Evolutionary conservation across 2,888 invertebrate genomes (phyloP), one percentile per base, ranked within the genome.

Genomic region (Athalia circularis): DNA sequence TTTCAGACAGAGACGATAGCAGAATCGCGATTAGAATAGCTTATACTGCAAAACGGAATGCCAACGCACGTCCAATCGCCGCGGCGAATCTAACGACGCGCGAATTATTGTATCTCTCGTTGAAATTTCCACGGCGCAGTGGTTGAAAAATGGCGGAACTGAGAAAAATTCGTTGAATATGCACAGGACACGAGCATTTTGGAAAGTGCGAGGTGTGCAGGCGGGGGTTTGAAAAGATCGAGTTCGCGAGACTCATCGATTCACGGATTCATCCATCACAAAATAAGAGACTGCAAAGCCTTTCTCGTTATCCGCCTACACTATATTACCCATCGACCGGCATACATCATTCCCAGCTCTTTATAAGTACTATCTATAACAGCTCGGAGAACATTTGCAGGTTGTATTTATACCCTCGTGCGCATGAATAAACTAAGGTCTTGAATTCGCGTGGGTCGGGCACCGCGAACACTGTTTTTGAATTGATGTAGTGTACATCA

Each of bases 241-340:
- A 54, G n/a, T 54, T 54, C 4, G 54, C 29, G 29, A 29, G 29
- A 29, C 29, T 67, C 6, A 43, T 50, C 29, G 70, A 29, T 57
- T 45, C 43, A 15, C 13, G 57, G 72, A 68, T 47, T 57, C 72
- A 59, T 72, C 72, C 15, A 72, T 72, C 72, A 72, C 29, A 11
- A 13, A 11, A 13, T 13, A 29, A 15, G 59, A 43, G 5, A 72
- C 57, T 57, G 72, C 8, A 72, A 57, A 72, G 52, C 86, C 87
- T 88, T 89, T 88, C 88, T 89, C 88, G 88, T 89, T 89, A 89
- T 86, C 89, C 89, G 88, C 88, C 88, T 86, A 89, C 88, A 88
- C 88, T 89, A 89, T 88, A 88, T 89, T 88, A 88, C 86, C 87
- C 85, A 89, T 88, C 85, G 88, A 86, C 85, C 83, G 84, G 84